phyloP scores from a whole-genome alignment of 2,888 invertebrate species.

The Lamproptera curius region DNA sequence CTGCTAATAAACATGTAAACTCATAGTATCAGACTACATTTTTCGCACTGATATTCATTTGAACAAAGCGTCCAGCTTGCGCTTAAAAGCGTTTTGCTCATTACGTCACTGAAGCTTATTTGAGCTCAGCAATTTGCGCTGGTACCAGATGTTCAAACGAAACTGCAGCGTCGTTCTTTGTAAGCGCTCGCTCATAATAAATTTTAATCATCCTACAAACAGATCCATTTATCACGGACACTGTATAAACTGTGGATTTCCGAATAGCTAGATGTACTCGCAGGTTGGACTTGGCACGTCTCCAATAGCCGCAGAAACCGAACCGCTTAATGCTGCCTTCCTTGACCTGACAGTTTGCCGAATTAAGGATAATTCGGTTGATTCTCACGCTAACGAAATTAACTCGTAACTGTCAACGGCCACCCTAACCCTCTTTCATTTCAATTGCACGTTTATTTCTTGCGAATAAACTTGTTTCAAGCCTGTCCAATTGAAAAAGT shows the following conservation, averaged over 20 bases:
- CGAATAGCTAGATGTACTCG: constrained; percentile 5
- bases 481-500: no score
- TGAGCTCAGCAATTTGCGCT: not conserved
- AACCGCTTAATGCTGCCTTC: constrained; percentile 17
- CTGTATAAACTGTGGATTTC: constrained; percentile 5
- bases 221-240: constrained; percentile 13
- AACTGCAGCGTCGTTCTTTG: not conserved
- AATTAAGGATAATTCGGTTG: constrained; percentile 19
- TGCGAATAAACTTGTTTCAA: no score
- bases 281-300: constrained; percentile 10
- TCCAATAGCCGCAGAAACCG: constrained; percentile 11
- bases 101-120: no score
- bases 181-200: constrained; percentile 15
- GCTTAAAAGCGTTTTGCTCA: no score
- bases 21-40: no score
- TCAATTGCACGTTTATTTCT: no score
- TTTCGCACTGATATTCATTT: no score
- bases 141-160: constrained; percentile 2
- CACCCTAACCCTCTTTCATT: not conserved
- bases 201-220: constrained; percentile 17
- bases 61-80: no score
- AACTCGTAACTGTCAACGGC: not conserved
- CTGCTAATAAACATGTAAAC: no score
- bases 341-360: constrained; percentile 10
- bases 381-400: constrained; percentile 3